Evolutionary conservation across 2,113 vertebrate species (phyloP).

Genomic region (Desmodus rotundus): DNA sequence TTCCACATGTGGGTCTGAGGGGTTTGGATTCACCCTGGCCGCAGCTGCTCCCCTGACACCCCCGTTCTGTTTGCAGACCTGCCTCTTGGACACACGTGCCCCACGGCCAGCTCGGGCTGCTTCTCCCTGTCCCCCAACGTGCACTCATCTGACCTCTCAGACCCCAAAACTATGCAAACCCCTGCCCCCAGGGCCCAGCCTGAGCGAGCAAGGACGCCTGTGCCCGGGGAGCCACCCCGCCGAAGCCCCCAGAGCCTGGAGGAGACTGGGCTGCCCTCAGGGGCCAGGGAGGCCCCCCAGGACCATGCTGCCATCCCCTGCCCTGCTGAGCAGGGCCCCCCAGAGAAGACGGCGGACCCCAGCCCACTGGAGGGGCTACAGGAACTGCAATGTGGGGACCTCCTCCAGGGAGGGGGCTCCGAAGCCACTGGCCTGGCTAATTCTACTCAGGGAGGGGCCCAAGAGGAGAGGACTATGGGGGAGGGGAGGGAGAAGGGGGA

Average conservation of each 20-base stretch:
- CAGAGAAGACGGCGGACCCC: background rate
- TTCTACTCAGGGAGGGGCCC: constrained; percentile 69
- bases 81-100: constrained; percentile 88
- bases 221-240: constrained; percentile 56
- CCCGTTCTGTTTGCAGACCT: constrained; percentile 81
- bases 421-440: constrained; percentile 29
- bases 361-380: constrained; percentile 50
- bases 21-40: rapidly evolving
- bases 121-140: constrained; percentile 84
- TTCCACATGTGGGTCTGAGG: background rate
- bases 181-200: constrained; percentile 73
- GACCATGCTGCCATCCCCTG: constrained; percentile 54
- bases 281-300: constrained; percentile 9
- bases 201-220: constrained; percentile 79
- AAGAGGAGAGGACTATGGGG: background rate
- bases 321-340: constrained; percentile 54
- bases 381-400: background rate
- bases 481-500: background rate
- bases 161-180: constrained; percentile 88
- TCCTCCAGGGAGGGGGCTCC: constrained; percentile 34
- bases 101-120: constrained; percentile 83
- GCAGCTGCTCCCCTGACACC: rapidly evolving
- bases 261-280: constrained; percentile 35
- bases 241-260: background rate
- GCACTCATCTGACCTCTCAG: constrained; percentile 87